Evolutionary conservation across 1,140 invertebrate genomes (phyloP).

Genomic region (Aphaenogaster floridana): DNA sequence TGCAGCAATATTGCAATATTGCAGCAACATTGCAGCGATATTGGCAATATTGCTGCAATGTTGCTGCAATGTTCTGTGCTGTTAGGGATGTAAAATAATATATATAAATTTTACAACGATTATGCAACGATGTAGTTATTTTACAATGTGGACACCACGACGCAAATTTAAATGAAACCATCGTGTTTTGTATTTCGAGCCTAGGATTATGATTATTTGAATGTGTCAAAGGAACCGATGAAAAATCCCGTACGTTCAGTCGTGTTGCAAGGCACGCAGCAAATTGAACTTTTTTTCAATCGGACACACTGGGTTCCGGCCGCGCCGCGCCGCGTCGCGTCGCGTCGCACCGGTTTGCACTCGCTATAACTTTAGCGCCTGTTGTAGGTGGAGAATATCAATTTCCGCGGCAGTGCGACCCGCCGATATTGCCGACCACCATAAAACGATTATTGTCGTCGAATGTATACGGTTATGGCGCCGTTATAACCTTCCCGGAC

Average conservation of each 20-base stretch:
- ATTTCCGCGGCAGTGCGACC: constrained; percentile 69
- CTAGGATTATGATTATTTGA: constrained; percentile 19
- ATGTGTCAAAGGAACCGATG: neutral
- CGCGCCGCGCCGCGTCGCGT: neutral
- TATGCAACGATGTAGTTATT: neutral
- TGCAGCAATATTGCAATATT: no score
- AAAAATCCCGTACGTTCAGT: constrained; percentile 29
- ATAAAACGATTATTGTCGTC: constrained; percentile 86
- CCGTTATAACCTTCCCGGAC: constrained; percentile 83
- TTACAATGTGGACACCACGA: neutral
- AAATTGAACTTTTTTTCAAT: constrained; percentile 57
- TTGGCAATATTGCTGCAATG: no score
- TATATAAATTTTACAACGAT: neutral
- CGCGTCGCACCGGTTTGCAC: constrained; percentile 23
- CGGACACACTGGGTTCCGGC: neutral
- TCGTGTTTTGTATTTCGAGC: neutral
- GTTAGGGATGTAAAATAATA: neutral
- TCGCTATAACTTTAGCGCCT: constrained; percentile 71
- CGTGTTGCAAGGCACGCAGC: neutral
- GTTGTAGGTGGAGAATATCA: constrained; percentile 78
- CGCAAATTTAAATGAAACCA: neutral
- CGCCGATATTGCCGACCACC: constrained; percentile 81
- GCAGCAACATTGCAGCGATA: no score
- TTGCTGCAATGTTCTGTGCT: no score
- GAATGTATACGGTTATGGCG: constrained; percentile 86